Conservation (phyloP, 2,888 invertebrate genomes). For the Habroteleia sp. region DNA sequence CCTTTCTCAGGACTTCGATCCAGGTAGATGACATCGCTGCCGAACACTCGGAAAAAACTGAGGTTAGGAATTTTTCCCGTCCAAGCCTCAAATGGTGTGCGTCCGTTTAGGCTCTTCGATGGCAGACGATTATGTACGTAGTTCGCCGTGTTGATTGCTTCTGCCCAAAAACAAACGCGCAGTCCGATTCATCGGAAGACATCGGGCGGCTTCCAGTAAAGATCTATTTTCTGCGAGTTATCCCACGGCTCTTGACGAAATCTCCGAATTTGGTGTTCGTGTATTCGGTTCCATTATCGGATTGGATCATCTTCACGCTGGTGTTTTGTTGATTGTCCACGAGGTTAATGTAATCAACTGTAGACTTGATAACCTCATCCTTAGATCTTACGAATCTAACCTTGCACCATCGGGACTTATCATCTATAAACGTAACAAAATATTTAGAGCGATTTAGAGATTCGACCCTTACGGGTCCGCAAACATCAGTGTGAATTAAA, state of each 20-base stretch:
- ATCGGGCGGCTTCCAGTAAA: slow-evolving; percentile 61
- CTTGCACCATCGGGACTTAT: slow-evolving; percentile 60
- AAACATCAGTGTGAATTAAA: slow-evolving; percentile 13
- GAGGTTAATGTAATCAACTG: slow-evolving; percentile 54
- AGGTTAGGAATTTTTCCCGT: slow-evolving; percentile 25
- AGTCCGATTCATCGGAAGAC: slow-evolving; percentile 50
- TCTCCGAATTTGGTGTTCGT: slow-evolving; percentile 6
- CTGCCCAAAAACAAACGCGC: slow-evolving; percentile 53
- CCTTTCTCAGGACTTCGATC: slow-evolving; percentile 33
- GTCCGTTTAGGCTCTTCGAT: slow-evolving; percentile 26
- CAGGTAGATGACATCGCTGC: slow-evolving; percentile 22
- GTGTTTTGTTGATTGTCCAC: slow-evolving; percentile 56
- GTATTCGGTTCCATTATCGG: slow-evolving; percentile 28
- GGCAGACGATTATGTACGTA: slow-evolving; percentile 56
- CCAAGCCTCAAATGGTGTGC: slow-evolving; percentile 55
- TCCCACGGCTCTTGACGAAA: slow-evolving; percentile 4
- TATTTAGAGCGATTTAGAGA: slow-evolving; percentile 60
- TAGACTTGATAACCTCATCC: slow-evolving; percentile 53
- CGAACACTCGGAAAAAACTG: slow-evolving; percentile 45
- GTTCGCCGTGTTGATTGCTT: slow-evolving; percentile 52
- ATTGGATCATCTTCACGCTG: slow-evolving; percentile 16
- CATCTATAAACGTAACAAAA: slow-evolving; percentile 68
- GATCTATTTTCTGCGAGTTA: slow-evolving; percentile 42
- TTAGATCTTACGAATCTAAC: slow-evolving; percentile 50
- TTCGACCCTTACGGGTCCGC: slow-evolving; percentile 38